These are phyloP conservation scores for Tipula vernalis DNA, from an alignment of 2,888 invertebrate genomes.

Conservation along the genomic window DNA sequence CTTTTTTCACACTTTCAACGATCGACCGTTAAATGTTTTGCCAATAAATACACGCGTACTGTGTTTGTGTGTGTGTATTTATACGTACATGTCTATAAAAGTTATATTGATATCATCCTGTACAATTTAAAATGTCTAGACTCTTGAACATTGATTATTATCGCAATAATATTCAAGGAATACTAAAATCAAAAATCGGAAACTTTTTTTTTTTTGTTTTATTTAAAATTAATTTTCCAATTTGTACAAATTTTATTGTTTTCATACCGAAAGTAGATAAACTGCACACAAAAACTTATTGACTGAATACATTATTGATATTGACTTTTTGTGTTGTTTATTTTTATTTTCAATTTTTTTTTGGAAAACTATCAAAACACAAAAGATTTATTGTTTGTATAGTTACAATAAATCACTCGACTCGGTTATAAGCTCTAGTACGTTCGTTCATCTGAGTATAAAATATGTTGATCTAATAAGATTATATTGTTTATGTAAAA, in stretches of 20 bases:
- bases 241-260: neutral
- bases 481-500: neutral
- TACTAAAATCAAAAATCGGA: neutral
- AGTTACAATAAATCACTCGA: neutral
- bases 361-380: neutral
- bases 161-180: neutral
- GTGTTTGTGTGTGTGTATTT: neutral
- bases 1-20: neutral
- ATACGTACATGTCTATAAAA: neutral
- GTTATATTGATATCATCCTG: neutral
- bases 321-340: neutral
- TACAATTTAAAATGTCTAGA: neutral
- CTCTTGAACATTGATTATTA: neutral
- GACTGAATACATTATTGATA: neutral
- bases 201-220: neutral
- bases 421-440: neutral
- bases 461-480: neutral
- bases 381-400: neutral
- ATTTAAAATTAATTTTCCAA: neutral
- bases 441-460: neutral
- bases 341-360: neutral
- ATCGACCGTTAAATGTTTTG: neutral
- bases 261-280: neutral
- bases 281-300: neutral
- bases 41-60: neutral